Percentiles rank a stretch among this genome's conserved stretches.
Evolutionary conservation across 2,797 vertebrate species (phyloP).

Genomic region (Morus bassanus): DNA sequence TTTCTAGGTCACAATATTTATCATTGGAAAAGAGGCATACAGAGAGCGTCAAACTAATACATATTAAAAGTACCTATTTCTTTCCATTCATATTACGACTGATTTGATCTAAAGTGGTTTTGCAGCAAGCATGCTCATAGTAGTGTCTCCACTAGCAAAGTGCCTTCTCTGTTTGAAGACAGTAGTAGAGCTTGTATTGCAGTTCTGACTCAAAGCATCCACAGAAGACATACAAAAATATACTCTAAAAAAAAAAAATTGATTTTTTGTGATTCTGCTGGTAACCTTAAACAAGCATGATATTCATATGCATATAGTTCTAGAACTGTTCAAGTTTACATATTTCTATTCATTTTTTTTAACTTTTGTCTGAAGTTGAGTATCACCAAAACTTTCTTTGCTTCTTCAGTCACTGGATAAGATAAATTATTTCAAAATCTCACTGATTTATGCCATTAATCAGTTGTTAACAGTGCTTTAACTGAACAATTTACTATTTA

Average conservation of each 20-base stretch:
- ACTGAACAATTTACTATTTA: not conserved
- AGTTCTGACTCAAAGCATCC: not conserved
- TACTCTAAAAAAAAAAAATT: not conserved
- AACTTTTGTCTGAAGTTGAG: not conserved
- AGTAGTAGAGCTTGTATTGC: not conserved
- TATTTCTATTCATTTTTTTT: fast-evolving
- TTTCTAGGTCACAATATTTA: not conserved
- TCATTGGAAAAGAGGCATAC: not conserved
- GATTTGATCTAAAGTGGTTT: not conserved
- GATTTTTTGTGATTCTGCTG: not conserved
- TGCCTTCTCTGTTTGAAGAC: not conserved
- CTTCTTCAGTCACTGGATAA: not conserved
- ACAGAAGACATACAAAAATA: not conserved
- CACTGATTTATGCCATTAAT: not conserved
- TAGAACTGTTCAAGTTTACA: not conserved
- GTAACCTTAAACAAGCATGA: not conserved
- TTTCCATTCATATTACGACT: not conserved
- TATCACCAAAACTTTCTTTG: not conserved
- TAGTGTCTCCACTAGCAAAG: not conserved
- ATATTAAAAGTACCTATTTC: not conserved
- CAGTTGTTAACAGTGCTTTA: not conserved
- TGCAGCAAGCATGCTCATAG: not conserved
- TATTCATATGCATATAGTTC: not conserved
- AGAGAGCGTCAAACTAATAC: not conserved
- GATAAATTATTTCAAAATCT: not conserved